Base-by-base conservation (phyloP, 92 coral and sea anemone species). In the Blastomussa wellsi region DNA sequence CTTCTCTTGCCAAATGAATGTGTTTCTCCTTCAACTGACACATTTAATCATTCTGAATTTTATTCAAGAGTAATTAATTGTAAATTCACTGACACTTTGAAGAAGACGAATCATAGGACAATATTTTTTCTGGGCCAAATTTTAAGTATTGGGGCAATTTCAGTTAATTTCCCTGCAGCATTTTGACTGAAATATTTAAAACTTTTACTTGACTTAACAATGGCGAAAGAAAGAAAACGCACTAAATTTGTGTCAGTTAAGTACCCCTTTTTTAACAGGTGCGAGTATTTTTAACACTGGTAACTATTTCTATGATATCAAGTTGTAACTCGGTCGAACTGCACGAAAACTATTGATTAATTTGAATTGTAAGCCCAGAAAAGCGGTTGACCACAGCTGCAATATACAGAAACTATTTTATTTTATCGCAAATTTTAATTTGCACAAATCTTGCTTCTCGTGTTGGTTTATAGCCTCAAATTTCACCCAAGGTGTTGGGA, bases 251-350 rank as follows among this genome's bases (percentile, higher is more conserved):
- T 32, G 35, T 11, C 53, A 65, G 53, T 74, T 37, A 47, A 49
- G 65, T 44, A 22, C 44, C 35, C 35, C 11, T 31, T 47, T 81
- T 67, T 77, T 68, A 81, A 81, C 85, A 66, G 85, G 67, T 81
- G 77, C 4, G 20, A 49, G 33, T 17, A 36, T 28, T 70, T 47
- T 48, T 49, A 36, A n/a, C 29, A 47, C 1, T 38, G 44, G 53
- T 24, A 20, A 24, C 17, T 26, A 26, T 79, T 62, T 38, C 83
- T 32, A 78, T 78, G 53, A 24, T 66, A 44, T 3, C 12, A 76
- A 22, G 51, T 72, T 32, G 47, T 57, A 57, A 4, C 65, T 57
- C 26, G 29, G 57, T 15, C 19, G 57, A 5, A 51, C 19, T 17
- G 19, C 57, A 51, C 19, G 57, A 51, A 51, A 51, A 17, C 20